Evolutionary conservation across 2,888 invertebrate species (phyloP), one percentile per base, ranked within the genome.

Genomic region (Lasioglossum oenotherae): DNA sequence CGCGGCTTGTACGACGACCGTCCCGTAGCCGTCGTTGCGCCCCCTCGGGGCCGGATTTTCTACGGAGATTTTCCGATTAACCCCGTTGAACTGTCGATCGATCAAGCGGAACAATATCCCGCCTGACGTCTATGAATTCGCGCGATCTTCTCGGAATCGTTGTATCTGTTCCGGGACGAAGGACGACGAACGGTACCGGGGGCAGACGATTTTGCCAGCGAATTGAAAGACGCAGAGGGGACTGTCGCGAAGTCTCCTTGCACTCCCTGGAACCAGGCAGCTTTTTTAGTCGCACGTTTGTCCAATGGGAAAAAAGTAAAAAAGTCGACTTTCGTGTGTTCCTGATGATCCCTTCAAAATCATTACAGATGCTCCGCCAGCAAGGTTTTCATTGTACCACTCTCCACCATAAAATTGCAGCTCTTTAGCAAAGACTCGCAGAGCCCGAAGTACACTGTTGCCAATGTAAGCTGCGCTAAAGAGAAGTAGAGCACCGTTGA

Each of bases 61-160:
- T 82, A 86, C 78, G 53, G 83, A 88, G 89, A 89, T 91, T 91
- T 92, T 79, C 81, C 91, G 91, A 91, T 91, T 92, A 89, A 90
- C 91, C 88, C 85, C 82, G 81, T 85, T 89, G 82, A 80, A 87
- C 88, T 85, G 83, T 78, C 88, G 81, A 88, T 88, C 88, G 88
- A 88, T 88, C 88, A 88, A 80, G 69, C 85, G 86, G 88, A 83
- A 88, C 88, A 83, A 82, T 87, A 84, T 80, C 74, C 81, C 74
- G 72, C 35, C 46, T 74, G 86, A 78, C 87, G 81, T 84, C 84
- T 77, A 87, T 87, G 87, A 87, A 84, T 87, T 79, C 71, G 19
- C 73, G 74, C 77, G 85, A 85, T 86, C 81, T 77, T 81, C 67
- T 64, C 73, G 31, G 74, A 74, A 71, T 77, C 41, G 74, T 80